These are phyloP conservation scores for Corythornis vintsioides DNA, from an alignment of 2,113 vertebrate species.

Conservation along the genomic window DNA sequence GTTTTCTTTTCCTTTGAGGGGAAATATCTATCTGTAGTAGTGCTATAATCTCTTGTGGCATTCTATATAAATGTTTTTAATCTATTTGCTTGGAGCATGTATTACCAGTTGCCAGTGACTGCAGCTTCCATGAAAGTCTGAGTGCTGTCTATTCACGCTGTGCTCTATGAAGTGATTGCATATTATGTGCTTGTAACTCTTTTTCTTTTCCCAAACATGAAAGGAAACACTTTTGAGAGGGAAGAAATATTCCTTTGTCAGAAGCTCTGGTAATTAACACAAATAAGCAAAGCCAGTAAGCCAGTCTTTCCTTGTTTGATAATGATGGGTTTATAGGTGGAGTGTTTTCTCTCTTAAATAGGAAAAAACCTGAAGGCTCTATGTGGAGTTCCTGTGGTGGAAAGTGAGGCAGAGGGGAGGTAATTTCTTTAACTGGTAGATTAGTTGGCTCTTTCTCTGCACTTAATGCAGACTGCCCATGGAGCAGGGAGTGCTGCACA, in stretches of 20 bases:
- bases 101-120: not conserved
- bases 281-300: not conserved
- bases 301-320: not conserved
- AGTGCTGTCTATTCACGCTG: not conserved
- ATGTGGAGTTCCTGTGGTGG: not conserved
- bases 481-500: not conserved
- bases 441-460: not conserved
- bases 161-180: not conserved
- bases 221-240: not conserved
- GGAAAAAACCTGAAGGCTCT: not conserved
- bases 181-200: not conserved
- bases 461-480: not conserved
- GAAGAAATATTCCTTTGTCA: not conserved
- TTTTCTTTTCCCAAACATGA: slow-evolving; percentile 15
- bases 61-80: not conserved
- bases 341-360: not conserved
- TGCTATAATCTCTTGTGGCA: not conserved
- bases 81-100: not conserved
- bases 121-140: not conserved
- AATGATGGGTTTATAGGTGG: not conserved
- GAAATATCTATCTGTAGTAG: not conserved
- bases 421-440: not conserved
- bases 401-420: not conserved
- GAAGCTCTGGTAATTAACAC: slow-evolving; percentile 38
- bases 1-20: not conserved